These are phyloP conservation scores for Melanotaenia duboulayi DNA, from an alignment of 2,113 vertebrate genomes.

Conservation along the genomic window DNA sequence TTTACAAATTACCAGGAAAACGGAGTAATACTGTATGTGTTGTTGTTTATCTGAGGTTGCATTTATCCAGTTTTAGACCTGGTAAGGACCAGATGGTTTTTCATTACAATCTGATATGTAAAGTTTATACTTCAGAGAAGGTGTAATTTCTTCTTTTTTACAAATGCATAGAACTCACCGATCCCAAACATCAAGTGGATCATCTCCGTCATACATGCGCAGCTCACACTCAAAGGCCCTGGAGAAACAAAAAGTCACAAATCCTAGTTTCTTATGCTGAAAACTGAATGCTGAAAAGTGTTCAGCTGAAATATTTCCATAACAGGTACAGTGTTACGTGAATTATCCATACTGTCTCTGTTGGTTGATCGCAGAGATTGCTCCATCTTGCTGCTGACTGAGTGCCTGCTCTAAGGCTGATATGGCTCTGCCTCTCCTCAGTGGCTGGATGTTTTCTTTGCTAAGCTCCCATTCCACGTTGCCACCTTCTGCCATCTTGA, in stretches of 20 bases:
- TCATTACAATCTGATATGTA: no score
- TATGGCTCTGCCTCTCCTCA: slow-evolving; percentile 88
- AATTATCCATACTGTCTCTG: slow-evolving; percentile 85
- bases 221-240: slow-evolving; percentile 84
- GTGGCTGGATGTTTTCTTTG: slow-evolving; percentile 97
- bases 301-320: neutral
- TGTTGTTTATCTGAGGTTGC: no score
- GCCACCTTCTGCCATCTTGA: slow-evolving; percentile 85
- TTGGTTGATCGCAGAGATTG: slow-evolving; percentile 83
- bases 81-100: neutral
- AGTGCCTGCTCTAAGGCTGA: slow-evolving; percentile 88
- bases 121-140: neutral
- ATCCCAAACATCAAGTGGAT: slow-evolving; percentile 84
- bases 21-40: no score
- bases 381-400: slow-evolving; percentile 86
- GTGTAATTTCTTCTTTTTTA: neutral
- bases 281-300: slow-evolving; percentile 1
- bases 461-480: slow-evolving; percentile 93
- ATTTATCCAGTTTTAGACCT: neutral
- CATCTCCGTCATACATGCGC: slow-evolving; percentile 81
- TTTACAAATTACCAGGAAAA: no score
- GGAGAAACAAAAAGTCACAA: neutral
- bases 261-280: neutral
- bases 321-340: neutral
- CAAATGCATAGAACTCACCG: slow-evolving; percentile 63